phyloP scores from a whole-genome alignment of 2,888 invertebrate genomes.

The Ptilodon capucinus region DNA sequence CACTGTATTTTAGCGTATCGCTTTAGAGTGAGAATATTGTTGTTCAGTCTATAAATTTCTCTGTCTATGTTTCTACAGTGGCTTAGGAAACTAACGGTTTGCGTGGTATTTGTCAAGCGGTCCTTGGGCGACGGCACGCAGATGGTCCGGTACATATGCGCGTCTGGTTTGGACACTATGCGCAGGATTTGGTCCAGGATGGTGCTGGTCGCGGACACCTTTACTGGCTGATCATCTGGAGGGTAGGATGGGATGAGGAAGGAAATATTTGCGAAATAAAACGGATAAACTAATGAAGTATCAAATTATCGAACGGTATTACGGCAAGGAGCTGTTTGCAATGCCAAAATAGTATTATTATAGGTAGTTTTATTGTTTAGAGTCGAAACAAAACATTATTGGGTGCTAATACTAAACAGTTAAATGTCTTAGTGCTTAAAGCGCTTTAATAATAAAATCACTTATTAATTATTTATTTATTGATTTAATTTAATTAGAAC shows the following conservation, averaged over 20 bases:
- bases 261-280: background rate
- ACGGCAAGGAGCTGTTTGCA: too few species aligned
- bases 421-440: too few species aligned
- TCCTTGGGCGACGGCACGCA: constrained; percentile 12
- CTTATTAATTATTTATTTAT: too few species aligned
- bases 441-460: too few species aligned
- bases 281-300: background rate
- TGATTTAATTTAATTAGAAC: too few species aligned
- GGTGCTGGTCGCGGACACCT: constrained; percentile 1
- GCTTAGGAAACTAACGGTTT: constrained; percentile 43
- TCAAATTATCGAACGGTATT: too few species aligned
- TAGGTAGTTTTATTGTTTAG: too few species aligned
- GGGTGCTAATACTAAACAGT: too few species aligned
- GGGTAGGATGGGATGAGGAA: background rate
- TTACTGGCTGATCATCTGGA: constrained; percentile 1
- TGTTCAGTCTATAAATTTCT: background rate
- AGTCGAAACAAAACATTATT: too few species aligned
- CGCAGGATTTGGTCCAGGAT: constrained; percentile 17
- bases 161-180: constrained; percentile 10
- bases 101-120: constrained; percentile 6
- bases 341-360: too few species aligned
- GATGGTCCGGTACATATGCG: constrained; percentile 15
- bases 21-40: too few species aligned
- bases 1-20: too few species aligned
- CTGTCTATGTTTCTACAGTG: background rate